A percentile compares a stretch with the other conserved stretches of the same genome.
Conservation (phyloP, 2,888 invertebrate genomes). For the Diarsia dahlii region DNA sequence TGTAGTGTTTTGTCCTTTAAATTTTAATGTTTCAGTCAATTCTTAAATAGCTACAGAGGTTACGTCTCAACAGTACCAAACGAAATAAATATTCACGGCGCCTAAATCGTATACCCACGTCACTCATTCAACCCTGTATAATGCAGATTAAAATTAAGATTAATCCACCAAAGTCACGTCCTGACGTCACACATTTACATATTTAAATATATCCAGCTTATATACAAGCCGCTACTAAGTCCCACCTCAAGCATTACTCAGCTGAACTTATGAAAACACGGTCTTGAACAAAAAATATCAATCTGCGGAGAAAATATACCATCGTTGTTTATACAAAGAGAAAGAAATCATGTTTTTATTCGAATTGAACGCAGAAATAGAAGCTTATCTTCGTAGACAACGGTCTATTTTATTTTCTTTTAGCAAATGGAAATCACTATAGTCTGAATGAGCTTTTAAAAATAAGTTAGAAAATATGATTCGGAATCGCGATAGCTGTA, state of each 20-base stretch:
- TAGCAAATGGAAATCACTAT: slow-evolving; percentile 18
- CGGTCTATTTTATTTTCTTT: slow-evolving; percentile 8
- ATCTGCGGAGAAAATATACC: slow-evolving; percentile 14
- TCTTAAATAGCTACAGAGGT: not conserved
- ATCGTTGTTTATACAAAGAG: slow-evolving; percentile 6
- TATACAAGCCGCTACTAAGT: slow-evolving; percentile 39
- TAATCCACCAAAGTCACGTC: slow-evolving; percentile 63
- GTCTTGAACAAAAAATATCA: slow-evolving; percentile 27
- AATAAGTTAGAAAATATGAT: not conserved
- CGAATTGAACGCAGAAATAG: slow-evolving; percentile 25
- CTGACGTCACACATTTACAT: slow-evolving; percentile 55
- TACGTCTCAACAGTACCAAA: not conserved
- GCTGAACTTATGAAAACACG: slow-evolving; percentile 20
- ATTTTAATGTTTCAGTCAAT: not conserved
- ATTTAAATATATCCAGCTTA: slow-evolving; percentile 50
- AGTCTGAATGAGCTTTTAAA: slow-evolving; percentile 3
- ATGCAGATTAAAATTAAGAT: slow-evolving; percentile 69
- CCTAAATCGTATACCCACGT: not conserved
- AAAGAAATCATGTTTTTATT: slow-evolving; percentile 23
- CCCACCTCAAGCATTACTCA: slow-evolving; percentile 11
- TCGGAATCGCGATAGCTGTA: slow-evolving; percentile 2
- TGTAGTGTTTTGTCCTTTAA: not conserved
- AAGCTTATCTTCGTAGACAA: not conserved
- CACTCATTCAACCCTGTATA: slow-evolving; percentile 49
- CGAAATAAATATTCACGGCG: not conserved